Conservation (phyloP, 2,888 invertebrate genomes). For the Eristalis intricaria region DNA sequence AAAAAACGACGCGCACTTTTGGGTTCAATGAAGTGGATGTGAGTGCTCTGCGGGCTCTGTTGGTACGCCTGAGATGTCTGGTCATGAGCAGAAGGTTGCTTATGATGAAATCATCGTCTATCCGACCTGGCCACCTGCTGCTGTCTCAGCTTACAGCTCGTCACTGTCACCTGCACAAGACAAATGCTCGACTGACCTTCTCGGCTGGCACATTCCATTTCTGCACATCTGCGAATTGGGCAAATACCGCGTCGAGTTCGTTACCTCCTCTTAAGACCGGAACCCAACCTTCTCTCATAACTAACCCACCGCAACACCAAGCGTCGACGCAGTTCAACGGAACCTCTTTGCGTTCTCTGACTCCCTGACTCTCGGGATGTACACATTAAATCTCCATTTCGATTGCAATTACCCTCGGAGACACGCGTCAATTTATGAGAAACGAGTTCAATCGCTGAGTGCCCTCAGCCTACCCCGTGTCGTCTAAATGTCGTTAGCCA, state of each 20-base stretch:
- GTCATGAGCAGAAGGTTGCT: too few relatives aligned
- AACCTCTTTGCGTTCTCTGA: too few relatives aligned
- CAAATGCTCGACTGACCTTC: not conserved
- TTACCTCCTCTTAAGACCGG: not conserved
- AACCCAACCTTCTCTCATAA: not conserved
- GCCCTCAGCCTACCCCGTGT: not conserved
- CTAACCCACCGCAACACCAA: not conserved
- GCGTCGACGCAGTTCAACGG: not conserved
- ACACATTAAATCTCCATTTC: not conserved
- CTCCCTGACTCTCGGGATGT: not conserved
- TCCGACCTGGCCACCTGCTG: not conserved
- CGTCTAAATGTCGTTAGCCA: conserved; percentile 26
- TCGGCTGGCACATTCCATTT: not conserved
- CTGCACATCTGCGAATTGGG: not conserved
- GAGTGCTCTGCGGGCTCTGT: not conserved
- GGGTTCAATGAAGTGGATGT: not conserved
- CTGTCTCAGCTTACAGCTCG: not conserved
- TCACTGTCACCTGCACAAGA: not conserved
- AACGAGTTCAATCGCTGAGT: conserved; percentile 27
- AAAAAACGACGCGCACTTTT: not conserved
- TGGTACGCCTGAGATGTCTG: too few relatives aligned
- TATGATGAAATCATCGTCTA: too few relatives aligned
- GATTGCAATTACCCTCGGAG: conserved; percentile 4
- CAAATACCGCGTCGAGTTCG: not conserved
- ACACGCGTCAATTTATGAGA: conserved; percentile 6